phyloP scores from a whole-genome alignment of 1,140 invertebrate genomes.

The Ceratina australensis region DNA sequence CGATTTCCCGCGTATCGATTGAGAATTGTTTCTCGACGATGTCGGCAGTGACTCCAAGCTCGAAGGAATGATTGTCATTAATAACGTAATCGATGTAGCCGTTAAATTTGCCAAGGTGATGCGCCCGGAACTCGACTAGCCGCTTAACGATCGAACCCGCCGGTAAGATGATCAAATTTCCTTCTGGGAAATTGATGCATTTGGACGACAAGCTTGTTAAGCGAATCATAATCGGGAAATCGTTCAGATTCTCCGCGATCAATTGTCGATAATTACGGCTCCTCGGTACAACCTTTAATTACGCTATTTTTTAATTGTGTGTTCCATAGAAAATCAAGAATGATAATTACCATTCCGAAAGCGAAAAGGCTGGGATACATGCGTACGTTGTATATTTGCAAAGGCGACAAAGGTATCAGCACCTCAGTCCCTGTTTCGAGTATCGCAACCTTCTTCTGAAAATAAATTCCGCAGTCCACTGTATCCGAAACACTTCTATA shows the following conservation, averaged over 20 bases:
- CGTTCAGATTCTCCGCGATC: constrained; percentile 59
- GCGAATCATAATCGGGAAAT: constrained; percentile 60
- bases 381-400: constrained; percentile 68
- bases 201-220: constrained; percentile 29
- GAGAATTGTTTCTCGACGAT: constrained; percentile 61
- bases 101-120: constrained; percentile 53
- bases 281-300: constrained; percentile 50
- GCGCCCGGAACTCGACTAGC: constrained; percentile 49
- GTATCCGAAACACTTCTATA: constrained; percentile 1
- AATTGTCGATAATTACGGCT: constrained; percentile 53
- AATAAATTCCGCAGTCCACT: not conserved
- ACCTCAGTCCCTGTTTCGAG: constrained; percentile 17
- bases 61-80: constrained; percentile 66
- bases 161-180: constrained; percentile 43
- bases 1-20: constrained; percentile 42
- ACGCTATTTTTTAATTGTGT: not conserved
- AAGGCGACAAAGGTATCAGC: constrained; percentile 66
- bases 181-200: constrained; percentile 48
- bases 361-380: constrained; percentile 62
- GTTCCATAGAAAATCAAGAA: too few relatives aligned
- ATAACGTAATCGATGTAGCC: constrained; percentile 66
- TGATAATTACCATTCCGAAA: constrained; percentile 65
- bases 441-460: not conserved
- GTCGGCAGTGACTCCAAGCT: constrained; percentile 62
- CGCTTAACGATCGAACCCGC: constrained; percentile 22